These are phyloP conservation scores for Corynorhinus townsendii DNA, from an alignment of 2,113 vertebrate genomes.

Conservation along the genomic window DNA sequence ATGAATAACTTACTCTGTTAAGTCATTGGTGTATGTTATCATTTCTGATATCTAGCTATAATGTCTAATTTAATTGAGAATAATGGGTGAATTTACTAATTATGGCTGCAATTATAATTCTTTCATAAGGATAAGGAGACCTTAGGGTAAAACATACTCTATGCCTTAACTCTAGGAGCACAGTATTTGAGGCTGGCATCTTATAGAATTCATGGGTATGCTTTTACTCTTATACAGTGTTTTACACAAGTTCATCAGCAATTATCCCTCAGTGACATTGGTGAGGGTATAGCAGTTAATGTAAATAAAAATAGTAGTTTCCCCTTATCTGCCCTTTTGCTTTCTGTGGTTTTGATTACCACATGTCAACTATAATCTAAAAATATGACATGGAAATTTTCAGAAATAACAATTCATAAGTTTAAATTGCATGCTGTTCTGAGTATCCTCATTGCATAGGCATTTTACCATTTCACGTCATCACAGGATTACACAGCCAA, in stretches of 20 bases:
- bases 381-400: neutral
- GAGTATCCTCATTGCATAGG: neutral
- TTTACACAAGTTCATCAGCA: neutral
- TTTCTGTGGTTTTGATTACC: neutral
- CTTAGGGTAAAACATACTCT: slow-evolving; percentile 1
- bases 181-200: neutral
- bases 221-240: neutral
- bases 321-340: neutral
- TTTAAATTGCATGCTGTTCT: neutral
- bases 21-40: neutral
- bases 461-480: neutral
- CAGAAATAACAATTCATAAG: neutral
- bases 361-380: neutral
- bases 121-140: neutral
- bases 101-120: slow-evolving; percentile 14
- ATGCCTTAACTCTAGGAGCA: neutral
- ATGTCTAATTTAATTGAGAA: slow-evolving; percentile 48
- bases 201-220: neutral
- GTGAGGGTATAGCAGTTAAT: neutral
- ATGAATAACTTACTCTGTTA: neutral
- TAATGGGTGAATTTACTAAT: slow-evolving; percentile 32
- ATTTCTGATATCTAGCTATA: slow-evolving; percentile 4
- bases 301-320: neutral
- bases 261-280: neutral
- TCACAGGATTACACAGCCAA: neutral